These are phyloP conservation scores for Porites lobata DNA, from an alignment of 92 coral and sea anemone genomes.

Conservation along the genomic window DNA sequence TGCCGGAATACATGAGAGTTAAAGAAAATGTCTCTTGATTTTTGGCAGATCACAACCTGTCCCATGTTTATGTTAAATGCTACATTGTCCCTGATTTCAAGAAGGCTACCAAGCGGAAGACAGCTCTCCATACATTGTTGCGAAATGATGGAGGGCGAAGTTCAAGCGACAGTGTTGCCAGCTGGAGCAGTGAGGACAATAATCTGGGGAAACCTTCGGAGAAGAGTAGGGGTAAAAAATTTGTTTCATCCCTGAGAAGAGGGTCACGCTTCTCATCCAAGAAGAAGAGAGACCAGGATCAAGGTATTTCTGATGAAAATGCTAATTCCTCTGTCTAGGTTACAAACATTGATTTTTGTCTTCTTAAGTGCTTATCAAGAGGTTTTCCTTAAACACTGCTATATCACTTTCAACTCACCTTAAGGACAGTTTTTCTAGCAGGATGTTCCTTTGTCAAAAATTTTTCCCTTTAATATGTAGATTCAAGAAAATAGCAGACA, in stretches of 20 bases:
- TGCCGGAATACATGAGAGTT: not conserved
- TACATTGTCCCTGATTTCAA: conserved; percentile 86
- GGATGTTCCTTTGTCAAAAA: too few species aligned
- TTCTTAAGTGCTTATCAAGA: too few species aligned
- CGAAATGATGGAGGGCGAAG: conserved; percentile 20
- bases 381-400: too few species aligned
- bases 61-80: conserved; percentile 86
- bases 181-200: conserved; percentile 58
- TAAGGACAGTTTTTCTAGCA: too few species aligned
- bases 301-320: conserved; percentile 53
- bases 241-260: conserved; percentile 78
- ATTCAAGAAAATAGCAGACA: too few species aligned
- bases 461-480: too few species aligned
- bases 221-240: conserved; percentile 61
- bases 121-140: conserved; percentile 73
- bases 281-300: conserved; percentile 70
- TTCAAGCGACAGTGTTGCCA: conserved; percentile 66
- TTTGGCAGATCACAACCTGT: conserved; percentile 77
- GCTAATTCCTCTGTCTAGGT: not conserved
- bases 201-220: conserved; percentile 47
- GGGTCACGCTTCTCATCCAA: conserved; percentile 74
- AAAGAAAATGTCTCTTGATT: not conserved
- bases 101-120: conserved; percentile 86
- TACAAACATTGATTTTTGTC: not conserved
- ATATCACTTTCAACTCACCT: too few species aligned